Evolutionary conservation across 2,888 invertebrate species (phyloP), one percentile per base, ranked within the genome.

Genomic region (Orthonevra nobilis): DNA sequence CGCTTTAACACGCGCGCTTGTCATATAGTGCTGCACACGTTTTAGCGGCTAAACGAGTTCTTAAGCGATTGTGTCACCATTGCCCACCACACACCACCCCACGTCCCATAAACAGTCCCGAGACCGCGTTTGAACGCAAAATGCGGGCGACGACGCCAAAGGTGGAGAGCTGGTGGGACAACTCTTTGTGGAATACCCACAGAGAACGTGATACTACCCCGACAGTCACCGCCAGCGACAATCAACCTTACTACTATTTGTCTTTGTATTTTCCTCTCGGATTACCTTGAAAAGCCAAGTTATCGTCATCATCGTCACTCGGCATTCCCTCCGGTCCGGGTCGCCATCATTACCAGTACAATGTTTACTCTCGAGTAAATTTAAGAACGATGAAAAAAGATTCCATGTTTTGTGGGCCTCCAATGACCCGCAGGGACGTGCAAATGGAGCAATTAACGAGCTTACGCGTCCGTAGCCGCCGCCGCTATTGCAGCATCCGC

Each of bases 221-320:
- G 38, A 44, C 32, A 72, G 56, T 32, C 46, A 19, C 61, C 15
- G 46, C 63, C 26, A 10, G 54, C 66, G 36, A 48, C 61, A 79
- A 73, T 68, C 48, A 72, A 72, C 61, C 50, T 79, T 66, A 66
- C 60, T 79, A 79, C 73, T 60, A n/a, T n/a, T n/a, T n/a, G n/a
- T n/a, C n/a, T n/a, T n/a, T n/a, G n/a, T 79, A 72, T 66, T 79
- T 79, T 68, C 60, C 73, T 79, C 73, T 72, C 79, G 30, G 73
- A 79, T 79, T 68, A 79, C 79, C 72, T 79, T 79, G 79, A 79
- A 79, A 68, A 66, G 61, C 66, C 61, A 61, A 56, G 28, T 66
- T 54, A 46, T 69, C 54, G 19, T 58, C 34, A 36, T 14, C 14
- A 50, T 9, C 7, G 44, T n/a, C 61, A 12, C 19, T 38, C 50